Base-by-base conservation (phyloP, 2,888 invertebrate species). In the Pyrocoelia pectoralis region DNA sequence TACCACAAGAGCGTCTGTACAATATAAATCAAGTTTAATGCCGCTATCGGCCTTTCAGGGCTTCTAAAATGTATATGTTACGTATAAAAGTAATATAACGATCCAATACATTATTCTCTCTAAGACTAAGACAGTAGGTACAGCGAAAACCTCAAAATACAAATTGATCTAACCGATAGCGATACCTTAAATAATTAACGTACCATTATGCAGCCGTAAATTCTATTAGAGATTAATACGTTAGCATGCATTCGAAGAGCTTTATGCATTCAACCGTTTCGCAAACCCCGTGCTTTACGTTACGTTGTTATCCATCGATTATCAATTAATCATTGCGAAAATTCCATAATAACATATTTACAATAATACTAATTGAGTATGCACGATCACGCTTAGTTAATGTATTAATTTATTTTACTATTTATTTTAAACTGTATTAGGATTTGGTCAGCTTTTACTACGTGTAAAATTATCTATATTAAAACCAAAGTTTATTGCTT, bases 11-110 rank as follows among this genome's bases (percentile, higher is more conserved):
- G 50, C 56, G 56, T 50, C 56, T 57, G 56, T 57, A 57, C 50
- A 57, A 57, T 57, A 57, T 57, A 57, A 57, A 57, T 57, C 56
- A 57, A 57, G 56, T 57, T 57, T 57, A 57, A 57, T 57, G 50
- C 56, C 50, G 50, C 56, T 57, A 57, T 57, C 56, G 49, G 56
- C 56, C 56, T 57, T 57, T 57, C 56, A 57, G 56, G 49, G 33
- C 56, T 38, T 57, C 50, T 57, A 51, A 57, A 57, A 57, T 57
- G 50, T 57, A 57, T 57, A 57, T 50, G 56, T 51, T 57, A 51
- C 50, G 38, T 50, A 57, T 40, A 57, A 57, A 56, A 57, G 56
- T 51, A 57, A 57, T 50, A 33, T 33, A 33, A 57, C 48, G 49
- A 24, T 19, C 38, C 33, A 38, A 57, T 57, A 57, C 56, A 57